These are phyloP conservation scores for Butastur rufipennis DNA, from an alignment of 2,113 vertebrate species.

Conservation along the genomic window DNA sequence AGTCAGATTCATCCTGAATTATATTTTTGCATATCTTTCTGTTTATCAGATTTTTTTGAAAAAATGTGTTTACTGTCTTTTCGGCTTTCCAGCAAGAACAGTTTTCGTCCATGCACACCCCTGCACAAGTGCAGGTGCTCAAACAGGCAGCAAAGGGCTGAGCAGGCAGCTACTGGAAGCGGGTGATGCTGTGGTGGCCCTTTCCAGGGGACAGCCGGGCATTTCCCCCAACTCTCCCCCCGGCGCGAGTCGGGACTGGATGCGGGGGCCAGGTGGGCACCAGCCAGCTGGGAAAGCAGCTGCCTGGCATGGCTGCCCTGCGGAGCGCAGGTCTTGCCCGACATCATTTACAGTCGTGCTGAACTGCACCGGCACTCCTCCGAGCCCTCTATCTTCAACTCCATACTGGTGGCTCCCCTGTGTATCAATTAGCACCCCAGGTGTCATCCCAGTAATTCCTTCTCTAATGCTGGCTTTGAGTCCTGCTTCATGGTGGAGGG, in stretches of 20 bases:
- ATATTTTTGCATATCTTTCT: not conserved
- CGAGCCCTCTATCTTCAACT: not conserved
- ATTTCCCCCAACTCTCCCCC: too few species aligned
- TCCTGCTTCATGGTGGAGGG: not conserved
- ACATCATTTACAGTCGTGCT: accelerated
- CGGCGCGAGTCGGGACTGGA: accelerated
- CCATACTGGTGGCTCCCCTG: not conserved
- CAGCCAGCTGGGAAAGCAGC: not conserved
- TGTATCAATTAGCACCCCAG: not conserved
- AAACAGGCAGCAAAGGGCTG: not conserved
- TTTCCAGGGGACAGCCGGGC: too few species aligned
- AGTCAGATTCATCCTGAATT: not conserved
- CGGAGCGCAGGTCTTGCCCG: accelerated
- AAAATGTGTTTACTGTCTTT: not conserved
- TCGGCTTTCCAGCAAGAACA: not conserved
- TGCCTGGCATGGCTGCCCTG: not conserved
- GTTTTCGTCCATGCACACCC: too few species aligned
- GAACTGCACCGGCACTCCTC: not conserved
- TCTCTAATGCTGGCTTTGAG: not conserved
- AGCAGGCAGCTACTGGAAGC: accelerated
- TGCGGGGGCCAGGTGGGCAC: accelerated
- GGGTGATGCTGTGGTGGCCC: not conserved
- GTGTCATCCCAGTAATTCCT: not conserved
- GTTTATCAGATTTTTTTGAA: not conserved
- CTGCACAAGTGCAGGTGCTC: accelerated